These are phyloP conservation scores for Vulpes lagopus DNA, from an alignment of 2,113 vertebrate species.

Conservation along the genomic window DNA sequence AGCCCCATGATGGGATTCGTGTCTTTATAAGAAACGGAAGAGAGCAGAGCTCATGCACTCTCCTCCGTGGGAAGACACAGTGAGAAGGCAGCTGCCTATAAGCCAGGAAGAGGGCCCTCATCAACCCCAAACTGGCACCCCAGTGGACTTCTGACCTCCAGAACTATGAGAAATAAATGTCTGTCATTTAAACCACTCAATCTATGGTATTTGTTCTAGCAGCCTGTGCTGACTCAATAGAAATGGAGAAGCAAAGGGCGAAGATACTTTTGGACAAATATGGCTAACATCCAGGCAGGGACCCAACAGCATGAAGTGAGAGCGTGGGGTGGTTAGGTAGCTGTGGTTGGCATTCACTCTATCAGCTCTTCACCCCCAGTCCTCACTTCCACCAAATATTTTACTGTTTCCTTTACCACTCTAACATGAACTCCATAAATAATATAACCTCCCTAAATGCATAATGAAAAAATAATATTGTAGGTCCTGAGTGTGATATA, in stretches of 20 bases:
- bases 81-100: background rate
- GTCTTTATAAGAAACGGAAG: background rate
- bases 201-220: background rate
- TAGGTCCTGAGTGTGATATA: background rate
- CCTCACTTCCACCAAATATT: background rate
- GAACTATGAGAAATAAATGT: background rate
- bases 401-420: background rate
- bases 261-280: background rate
- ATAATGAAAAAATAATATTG: background rate
- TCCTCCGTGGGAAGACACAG: background rate
- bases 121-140: background rate
- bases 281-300: background rate
- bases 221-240: background rate
- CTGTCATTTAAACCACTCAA: background rate
- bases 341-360: background rate
- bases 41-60: background rate
- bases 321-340: background rate
- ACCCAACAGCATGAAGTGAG: too few relatives aligned
- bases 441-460: background rate
- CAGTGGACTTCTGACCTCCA: background rate
- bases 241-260: background rate
- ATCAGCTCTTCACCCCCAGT: background rate
- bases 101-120: background rate
- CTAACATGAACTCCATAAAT: background rate
- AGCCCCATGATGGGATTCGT: background rate